A percentile compares a stretch with the other conserved stretches of the same genome.
Conservation (phyloP, 2,113 vertebrate genomes). For the Sturnus vulgaris region DNA sequence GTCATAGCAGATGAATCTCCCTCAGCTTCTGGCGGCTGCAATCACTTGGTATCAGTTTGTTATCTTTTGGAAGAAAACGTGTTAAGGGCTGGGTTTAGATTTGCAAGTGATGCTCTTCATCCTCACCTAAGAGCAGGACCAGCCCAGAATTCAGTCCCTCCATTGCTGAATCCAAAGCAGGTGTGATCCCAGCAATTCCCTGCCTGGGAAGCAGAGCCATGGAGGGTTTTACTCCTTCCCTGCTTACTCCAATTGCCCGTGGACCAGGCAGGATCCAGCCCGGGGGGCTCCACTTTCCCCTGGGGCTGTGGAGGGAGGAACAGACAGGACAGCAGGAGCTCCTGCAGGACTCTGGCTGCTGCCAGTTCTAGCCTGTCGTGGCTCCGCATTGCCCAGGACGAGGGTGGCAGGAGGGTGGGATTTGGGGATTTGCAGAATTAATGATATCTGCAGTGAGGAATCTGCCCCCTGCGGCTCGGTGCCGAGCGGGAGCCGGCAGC, state of each 20-base stretch:
- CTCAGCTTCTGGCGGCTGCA: neutral
- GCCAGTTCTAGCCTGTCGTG: neutral
- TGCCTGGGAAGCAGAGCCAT: neutral
- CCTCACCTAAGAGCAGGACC: accelerated
- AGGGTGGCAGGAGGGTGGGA: neutral
- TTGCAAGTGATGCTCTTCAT: neutral
- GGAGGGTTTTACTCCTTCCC: neutral
- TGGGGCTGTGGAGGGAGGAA: neutral
- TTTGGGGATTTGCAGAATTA: conserved; percentile 40
- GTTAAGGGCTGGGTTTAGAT: neutral
- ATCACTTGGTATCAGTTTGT: neutral
- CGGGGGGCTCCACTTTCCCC: neutral
- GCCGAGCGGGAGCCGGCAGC: neutral
- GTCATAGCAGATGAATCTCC: neutral
- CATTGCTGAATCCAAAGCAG: neutral
- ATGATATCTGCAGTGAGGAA: conserved; percentile 24
- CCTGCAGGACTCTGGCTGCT: neutral
- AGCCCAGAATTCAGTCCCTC: neutral
- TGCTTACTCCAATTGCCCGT: accelerated
- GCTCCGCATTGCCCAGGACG: neutral
- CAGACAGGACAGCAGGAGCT: neutral
- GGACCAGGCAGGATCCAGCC: neutral
- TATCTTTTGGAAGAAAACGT: accelerated
- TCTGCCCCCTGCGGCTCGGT: neutral
- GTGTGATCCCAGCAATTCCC: neutral